Conservation (phyloP, 2,797 vertebrate species). For the Apogon talboti region DNA sequence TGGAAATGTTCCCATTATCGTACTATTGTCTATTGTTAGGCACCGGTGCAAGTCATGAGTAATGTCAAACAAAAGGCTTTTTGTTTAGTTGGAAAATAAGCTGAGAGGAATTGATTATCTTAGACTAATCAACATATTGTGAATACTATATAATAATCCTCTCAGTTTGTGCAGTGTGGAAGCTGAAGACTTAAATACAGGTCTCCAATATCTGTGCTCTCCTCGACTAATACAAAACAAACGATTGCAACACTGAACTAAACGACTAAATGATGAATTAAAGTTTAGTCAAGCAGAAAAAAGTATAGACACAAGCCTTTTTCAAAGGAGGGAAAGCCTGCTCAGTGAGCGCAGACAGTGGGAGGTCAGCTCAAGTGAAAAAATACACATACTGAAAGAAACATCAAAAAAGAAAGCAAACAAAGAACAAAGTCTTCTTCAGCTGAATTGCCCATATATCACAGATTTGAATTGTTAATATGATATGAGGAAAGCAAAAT, state of each 20-base stretch:
- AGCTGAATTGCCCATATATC: slow-evolving; percentile 27
- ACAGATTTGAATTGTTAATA: slow-evolving; percentile 61
- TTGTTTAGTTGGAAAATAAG: slow-evolving; percentile 41
- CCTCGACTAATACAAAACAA: slow-evolving; percentile 49
- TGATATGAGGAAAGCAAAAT: slow-evolving; percentile 34
- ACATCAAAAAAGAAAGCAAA: slow-evolving; percentile 47
- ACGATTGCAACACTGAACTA: slow-evolving; percentile 40
- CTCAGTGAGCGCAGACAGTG: slow-evolving; percentile 44
- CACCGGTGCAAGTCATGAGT: slow-evolving; percentile 28
- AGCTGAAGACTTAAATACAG: slow-evolving; percentile 29
- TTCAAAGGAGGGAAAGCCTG: slow-evolving; percentile 34
- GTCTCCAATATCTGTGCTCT: slow-evolving; percentile 31
- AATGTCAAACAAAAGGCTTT: slow-evolving; percentile 52
- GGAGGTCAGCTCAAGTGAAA: slow-evolving; percentile 51
- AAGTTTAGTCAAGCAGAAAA: slow-evolving; percentile 42
- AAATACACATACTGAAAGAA: slow-evolving; percentile 52
- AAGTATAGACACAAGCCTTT: slow-evolving; percentile 42
- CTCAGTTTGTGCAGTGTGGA: background rate
- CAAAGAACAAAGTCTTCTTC: slow-evolving; percentile 54
- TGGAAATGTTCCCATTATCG: slow-evolving; percentile 31
- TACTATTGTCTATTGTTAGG: slow-evolving; percentile 46
- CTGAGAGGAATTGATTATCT: slow-evolving; percentile 21
- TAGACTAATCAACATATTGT: slow-evolving; percentile 20
- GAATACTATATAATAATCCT: slow-evolving; percentile 31
- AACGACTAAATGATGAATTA: slow-evolving; percentile 53